A percentile compares a stretch with the other conserved stretches of the same genome.
Conservation (phyloP, 2,888 invertebrate species). For the Acrobasis consociella region DNA sequence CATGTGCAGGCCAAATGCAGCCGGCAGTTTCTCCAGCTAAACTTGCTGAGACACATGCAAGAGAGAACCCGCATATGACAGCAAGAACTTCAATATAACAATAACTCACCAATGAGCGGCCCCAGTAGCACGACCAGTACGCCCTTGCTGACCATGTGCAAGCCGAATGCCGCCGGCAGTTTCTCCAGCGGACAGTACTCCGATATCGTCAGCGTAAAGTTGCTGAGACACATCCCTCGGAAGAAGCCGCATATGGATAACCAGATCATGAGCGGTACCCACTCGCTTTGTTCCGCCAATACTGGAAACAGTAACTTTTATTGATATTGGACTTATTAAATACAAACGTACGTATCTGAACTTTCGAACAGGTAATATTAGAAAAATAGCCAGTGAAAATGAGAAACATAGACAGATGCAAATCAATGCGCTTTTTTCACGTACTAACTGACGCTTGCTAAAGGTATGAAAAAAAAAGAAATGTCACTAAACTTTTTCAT, state of each 20-base stretch:
- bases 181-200: constrained; percentile 89
- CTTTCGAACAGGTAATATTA: no score
- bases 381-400: no score
- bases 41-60: constrained; percentile 89
- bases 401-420: no score
- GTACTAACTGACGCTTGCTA: no score
- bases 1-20: constrained; percentile 90
- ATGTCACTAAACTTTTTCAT: no score
- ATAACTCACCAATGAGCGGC: constrained; percentile 85
- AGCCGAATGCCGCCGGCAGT: constrained; percentile 88
- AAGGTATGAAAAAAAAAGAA: no score
- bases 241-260: constrained; percentile 90
- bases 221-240: constrained; percentile 89
- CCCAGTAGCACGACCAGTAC: constrained; percentile 87
- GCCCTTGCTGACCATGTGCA: constrained; percentile 90
- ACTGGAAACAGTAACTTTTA: constrained; percentile 71
- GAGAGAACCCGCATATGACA: constrained; percentile 90
- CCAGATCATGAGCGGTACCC: constrained; percentile 86
- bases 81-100: constrained; percentile 50
- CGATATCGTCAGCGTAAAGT: constrained; percentile 90
- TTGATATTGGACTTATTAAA: background rate
- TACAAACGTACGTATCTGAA: no score
- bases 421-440: no score
- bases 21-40: constrained; percentile 87
- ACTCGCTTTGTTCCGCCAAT: constrained; percentile 88